phyloP scores from a whole-genome alignment of 2,888 invertebrate genomes.

The Xestia rhomboidea region DNA sequence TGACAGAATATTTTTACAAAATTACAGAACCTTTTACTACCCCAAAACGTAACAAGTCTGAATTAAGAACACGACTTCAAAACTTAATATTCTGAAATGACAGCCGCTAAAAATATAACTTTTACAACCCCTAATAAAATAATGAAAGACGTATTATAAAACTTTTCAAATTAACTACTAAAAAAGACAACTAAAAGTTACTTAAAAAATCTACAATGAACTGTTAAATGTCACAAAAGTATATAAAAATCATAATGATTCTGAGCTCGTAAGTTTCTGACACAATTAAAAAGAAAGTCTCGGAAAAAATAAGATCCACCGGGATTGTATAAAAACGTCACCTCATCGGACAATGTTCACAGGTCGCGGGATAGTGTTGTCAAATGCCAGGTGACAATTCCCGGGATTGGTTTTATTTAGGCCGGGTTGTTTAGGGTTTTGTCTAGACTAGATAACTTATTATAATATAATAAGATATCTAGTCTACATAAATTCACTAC shows the following conservation, averaged over 20 bases:
- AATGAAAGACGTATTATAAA: slow-evolving; percentile 14
- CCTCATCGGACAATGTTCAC: slow-evolving; percentile 74
- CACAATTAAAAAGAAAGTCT: slow-evolving; percentile 66
- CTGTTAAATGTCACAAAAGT: slow-evolving; percentile 39
- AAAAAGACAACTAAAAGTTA: not conserved
- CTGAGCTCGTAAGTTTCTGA: slow-evolving; percentile 53
- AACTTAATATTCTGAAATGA: slow-evolving; percentile 14
- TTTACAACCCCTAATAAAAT: slow-evolving; percentile 9
- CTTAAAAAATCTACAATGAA: slow-evolving; percentile 7
- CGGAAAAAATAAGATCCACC: slow-evolving; percentile 69
- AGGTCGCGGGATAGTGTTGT: slow-evolving; percentile 68
- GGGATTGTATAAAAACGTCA: slow-evolving; percentile 74
- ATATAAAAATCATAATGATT: slow-evolving; percentile 57
- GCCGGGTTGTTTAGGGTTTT: not conserved
- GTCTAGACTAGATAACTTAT: not conserved
- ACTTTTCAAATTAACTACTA: slow-evolving; percentile 16
- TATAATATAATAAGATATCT: no score
- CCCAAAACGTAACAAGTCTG: not conserved
- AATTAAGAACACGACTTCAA: not conserved
- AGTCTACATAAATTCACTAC: no score
- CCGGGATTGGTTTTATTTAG: slow-evolving; percentile 11
- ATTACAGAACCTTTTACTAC: not conserved
- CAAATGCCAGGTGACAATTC: slow-evolving; percentile 16
- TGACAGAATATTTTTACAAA: not conserved
- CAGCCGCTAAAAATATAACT: slow-evolving; percentile 17